Percentiles rank a stretch among this genome's conserved stretches.
Evolutionary conservation across 1,140 invertebrate species (phyloP).

Genomic region (Drosophila obscura): DNA sequence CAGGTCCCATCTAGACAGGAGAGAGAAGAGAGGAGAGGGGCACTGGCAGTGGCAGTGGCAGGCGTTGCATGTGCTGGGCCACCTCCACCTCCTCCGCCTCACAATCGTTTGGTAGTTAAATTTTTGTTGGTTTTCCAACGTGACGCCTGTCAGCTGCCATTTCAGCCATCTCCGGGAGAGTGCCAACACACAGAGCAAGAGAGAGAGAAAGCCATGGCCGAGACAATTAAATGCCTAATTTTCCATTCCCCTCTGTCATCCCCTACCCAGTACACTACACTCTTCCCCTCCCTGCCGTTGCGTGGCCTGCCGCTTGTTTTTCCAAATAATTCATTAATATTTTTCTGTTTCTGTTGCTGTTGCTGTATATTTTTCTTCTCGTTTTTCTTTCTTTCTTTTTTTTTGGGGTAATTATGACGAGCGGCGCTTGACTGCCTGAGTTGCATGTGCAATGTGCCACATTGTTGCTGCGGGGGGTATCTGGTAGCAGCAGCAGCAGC

Average conservation of each 20-base stretch:
- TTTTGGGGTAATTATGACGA: constrained; percentile 67
- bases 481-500: too few relatives aligned
- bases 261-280: too few relatives aligned
- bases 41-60: constrained; percentile 53
- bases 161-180: constrained; percentile 4
- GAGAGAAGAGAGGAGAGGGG: not conserved
- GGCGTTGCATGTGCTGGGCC: constrained; percentile 67
- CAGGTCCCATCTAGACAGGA: constrained; percentile 10
- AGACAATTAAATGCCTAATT: constrained; percentile 82
- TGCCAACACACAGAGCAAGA: not conserved
- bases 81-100: constrained; percentile 11
- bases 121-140: constrained; percentile 78
- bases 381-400: not conserved
- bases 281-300: not conserved
- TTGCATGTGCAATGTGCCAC: constrained; percentile 70
- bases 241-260: constrained; percentile 53
- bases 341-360: constrained; percentile 55
- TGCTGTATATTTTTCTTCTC: not conserved
- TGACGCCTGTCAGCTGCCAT: constrained; percentile 77
- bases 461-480: not conserved
- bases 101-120: constrained; percentile 65
- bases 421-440: constrained; percentile 63
- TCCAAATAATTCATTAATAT: constrained; percentile 84
- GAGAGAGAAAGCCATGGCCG: constrained; percentile 40
- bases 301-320: constrained; percentile 71